Base-by-base conservation (phyloP, 2,113 vertebrate species). In the Melanerpes formicivorus region DNA sequence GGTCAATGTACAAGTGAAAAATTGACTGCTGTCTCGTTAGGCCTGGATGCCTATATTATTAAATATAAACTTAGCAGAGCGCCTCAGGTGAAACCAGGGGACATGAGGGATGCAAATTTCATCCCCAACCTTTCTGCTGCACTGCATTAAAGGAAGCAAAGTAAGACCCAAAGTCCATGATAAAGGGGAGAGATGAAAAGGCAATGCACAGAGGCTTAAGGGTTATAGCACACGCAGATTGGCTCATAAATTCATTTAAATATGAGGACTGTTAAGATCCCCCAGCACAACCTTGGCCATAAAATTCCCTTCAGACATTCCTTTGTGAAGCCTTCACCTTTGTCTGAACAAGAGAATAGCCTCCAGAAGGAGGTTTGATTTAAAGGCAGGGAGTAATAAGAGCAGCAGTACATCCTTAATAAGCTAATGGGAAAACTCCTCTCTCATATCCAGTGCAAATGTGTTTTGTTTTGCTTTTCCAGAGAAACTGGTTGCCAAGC, bases 21-120 rank as follows among this genome's bases (percentile, higher is more conserved):
- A 90, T 84, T 62, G 86, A 66, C 84, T 87, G 72, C 76, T 94
- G 86, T 84, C 93, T 94, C 1, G 1, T 93, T 92, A 92, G 90
- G 74, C 37, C 40, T 3, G 2, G 63, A 26, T 88, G 66, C 90
- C 66, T 78, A 1, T 50, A 88, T 90, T 90, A 79, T 94, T 88
- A 81, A 84, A 63, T 86, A 76, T 30, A 70, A 94, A 88, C n/a
- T 88, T 94, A 77, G 87, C 77, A 84, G 44, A 62, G 14, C 40
- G 76, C 46, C 55, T 73, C 66, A 90, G 55, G 59, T 90, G 84
- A 95, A 88, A 86, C 71, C 72, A 79, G 63, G 46, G 83, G 72
- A 73, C 74, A 76, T 82, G 79, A 90, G 70, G 90, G 73, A 90
- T 70, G 59, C 70, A 76, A 81, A 88, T 92, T 92, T 88, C 29